phyloP scores from a whole-genome alignment of 2,113 vertebrate genomes.

The Vulpes ferrilata region DNA sequence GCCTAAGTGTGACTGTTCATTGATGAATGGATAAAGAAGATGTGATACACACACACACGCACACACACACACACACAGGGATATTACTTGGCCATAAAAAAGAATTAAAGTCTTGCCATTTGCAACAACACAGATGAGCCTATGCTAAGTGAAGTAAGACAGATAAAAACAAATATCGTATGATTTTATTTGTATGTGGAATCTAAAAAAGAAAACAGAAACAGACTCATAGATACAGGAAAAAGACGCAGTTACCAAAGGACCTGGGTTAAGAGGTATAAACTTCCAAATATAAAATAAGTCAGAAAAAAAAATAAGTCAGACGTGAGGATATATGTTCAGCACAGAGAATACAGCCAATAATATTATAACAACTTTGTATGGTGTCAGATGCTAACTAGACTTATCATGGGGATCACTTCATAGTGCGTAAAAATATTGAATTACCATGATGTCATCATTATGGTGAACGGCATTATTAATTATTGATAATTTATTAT shows the following conservation, averaged over 20 bases:
- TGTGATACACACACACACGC: neutral
- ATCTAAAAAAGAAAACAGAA: neutral
- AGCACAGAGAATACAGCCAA: neutral
- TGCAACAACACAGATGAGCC: neutral
- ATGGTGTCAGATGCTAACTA: neutral
- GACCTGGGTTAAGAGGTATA: neutral
- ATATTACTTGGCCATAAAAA: neutral
- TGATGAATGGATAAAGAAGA: neutral
- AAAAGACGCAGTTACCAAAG: neutral
- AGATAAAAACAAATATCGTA: neutral
- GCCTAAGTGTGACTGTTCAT: neutral
- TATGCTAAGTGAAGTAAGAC: neutral
- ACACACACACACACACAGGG: neutral
- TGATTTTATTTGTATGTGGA: neutral
- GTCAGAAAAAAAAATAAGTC: neutral
- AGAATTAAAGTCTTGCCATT: neutral
- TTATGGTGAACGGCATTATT: neutral
- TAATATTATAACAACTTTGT: neutral
- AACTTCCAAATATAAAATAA: neutral
- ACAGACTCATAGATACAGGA: neutral
- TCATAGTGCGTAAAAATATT: neutral
- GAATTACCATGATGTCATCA: neutral
- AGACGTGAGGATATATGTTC: neutral
- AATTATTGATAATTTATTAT: neutral
- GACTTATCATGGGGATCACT: neutral